Evolutionary conservation across 2,113 vertebrate species (phyloP).

Genomic region (Apteryx owenii): DNA sequence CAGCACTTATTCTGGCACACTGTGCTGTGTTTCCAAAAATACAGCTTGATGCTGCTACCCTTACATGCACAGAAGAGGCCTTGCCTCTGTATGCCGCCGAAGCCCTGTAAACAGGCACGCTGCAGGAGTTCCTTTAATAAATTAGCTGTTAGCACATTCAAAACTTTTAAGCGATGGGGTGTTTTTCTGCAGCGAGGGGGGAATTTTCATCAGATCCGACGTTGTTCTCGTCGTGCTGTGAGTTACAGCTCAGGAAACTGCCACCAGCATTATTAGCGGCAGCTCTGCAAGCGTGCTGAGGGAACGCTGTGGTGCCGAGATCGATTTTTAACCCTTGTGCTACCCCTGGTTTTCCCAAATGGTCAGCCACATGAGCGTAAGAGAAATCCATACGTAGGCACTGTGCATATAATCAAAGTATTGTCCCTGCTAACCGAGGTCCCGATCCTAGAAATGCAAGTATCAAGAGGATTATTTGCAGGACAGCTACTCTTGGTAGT

Average conservation of each 20-base stretch:
- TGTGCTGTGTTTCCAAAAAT: slow-evolving; percentile 27
- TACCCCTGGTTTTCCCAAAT: neutral
- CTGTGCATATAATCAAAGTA: neutral
- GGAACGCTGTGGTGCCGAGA: neutral
- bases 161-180: slow-evolving; percentile 14
- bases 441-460: neutral
- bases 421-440: neutral
- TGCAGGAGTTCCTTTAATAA: slow-evolving; percentile 47
- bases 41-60: neutral
- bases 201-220: slow-evolving; percentile 47
- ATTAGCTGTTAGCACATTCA: slow-evolving; percentile 55
- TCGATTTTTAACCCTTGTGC: slow-evolving; percentile 4
- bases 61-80: neutral
- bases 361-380: neutral
- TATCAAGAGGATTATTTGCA: neutral
- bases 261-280: slow-evolving; percentile 15
- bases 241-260: slow-evolving; percentile 36
- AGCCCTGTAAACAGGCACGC: slow-evolving; percentile 33
- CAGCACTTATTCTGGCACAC: slow-evolving; percentile 12
- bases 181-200: slow-evolving; percentile 1
- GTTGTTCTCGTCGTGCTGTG: neutral
- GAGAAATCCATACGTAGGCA: neutral
- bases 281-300: neutral
- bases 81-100: neutral
- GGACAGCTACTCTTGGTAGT: neutral